Percentiles rank a stretch among this genome's conserved stretches.
phyloP scores from a whole-genome alignment of 1,140 invertebrate genomes.

The Anoplophora glabripennis region DNA sequence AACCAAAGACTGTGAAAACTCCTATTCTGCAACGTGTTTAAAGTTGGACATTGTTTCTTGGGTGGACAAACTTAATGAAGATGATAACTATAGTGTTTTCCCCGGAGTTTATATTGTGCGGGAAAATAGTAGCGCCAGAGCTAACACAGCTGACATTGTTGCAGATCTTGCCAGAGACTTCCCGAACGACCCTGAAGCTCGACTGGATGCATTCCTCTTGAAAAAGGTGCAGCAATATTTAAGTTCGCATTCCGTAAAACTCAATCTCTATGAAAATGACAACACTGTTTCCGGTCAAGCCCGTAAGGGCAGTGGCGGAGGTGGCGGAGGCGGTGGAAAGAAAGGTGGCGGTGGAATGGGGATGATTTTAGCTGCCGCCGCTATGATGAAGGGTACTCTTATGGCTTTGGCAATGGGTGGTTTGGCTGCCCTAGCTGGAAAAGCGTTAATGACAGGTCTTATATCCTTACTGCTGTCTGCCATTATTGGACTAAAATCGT shows the following conservation, averaged over 20 bases:
- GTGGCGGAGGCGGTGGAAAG: slow-evolving; percentile 50
- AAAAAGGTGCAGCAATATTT: slow-evolving; percentile 69
- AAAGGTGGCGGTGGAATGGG: slow-evolving; percentile 59
- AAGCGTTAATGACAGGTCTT: slow-evolving; percentile 77
- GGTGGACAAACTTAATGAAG: slow-evolving; percentile 66
- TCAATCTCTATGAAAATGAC: slow-evolving; percentile 58
- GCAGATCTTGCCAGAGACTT: slow-evolving; percentile 69
- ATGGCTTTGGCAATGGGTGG: slow-evolving; percentile 73
- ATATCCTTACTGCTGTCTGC: slow-evolving; percentile 76
- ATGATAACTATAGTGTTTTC: slow-evolving; percentile 61
- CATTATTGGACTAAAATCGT: slow-evolving; percentile 70
- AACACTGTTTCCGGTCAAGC: slow-evolving; percentile 51
- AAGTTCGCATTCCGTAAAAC: slow-evolving; percentile 68
- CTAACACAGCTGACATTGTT: slow-evolving; percentile 64
- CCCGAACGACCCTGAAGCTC: slow-evolving; percentile 70
- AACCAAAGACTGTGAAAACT: slow-evolving; percentile 63
- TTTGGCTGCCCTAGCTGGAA: slow-evolving; percentile 74
- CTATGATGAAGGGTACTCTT: slow-evolving; percentile 71
- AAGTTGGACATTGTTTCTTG: slow-evolving; percentile 75
- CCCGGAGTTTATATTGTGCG: slow-evolving; percentile 71
- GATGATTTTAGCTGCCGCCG: slow-evolving; percentile 56
- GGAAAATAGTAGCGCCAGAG: slow-evolving; percentile 57
- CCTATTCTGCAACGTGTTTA: slow-evolving; percentile 71
- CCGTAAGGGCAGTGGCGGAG: slow-evolving; percentile 50
- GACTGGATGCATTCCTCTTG: slow-evolving; percentile 72